These are phyloP conservation scores for Cathartes aura DNA, from an alignment of 2,113 vertebrate species.

Conservation along the genomic window DNA sequence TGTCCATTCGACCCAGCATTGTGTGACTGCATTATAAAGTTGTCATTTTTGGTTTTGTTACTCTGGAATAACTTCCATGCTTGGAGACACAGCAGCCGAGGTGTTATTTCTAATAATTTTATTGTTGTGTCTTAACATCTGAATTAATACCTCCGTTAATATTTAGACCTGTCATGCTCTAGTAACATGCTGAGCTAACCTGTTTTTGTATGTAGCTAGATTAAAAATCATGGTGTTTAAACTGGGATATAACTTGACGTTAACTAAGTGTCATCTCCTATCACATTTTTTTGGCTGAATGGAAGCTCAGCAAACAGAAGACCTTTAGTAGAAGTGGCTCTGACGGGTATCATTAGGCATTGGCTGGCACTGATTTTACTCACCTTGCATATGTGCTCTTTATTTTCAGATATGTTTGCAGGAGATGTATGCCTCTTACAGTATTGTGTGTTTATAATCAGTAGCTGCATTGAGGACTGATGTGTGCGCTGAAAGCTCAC, in stretches of 20 bases:
- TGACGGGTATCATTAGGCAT: neutral
- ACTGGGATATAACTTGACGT: neutral
- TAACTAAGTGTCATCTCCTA: accelerated
- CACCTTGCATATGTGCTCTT: neutral
- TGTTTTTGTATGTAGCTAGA: neutral
- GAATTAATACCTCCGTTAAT: neutral
- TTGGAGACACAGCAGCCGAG: neutral
- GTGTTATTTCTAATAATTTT: neutral
- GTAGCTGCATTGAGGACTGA: neutral
- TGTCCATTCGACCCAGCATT: neutral
- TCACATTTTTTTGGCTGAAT: neutral
- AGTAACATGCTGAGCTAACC: neutral
- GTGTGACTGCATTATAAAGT: neutral
- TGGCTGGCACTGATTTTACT: neutral
- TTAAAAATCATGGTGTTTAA: neutral
- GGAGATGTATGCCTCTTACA: neutral
- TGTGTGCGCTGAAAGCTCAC: neutral
- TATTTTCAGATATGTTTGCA: neutral
- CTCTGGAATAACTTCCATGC: neutral
- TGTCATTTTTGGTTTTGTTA: neutral
- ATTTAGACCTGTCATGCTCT: neutral
- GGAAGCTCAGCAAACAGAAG: neutral
- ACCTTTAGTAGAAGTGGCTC: neutral
- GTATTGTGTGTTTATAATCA: neutral
- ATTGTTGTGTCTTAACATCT: neutral